Evolutionary conservation across 1,140 invertebrate species (phyloP).

Genomic region (Dendrolimus kikuchii): DNA sequence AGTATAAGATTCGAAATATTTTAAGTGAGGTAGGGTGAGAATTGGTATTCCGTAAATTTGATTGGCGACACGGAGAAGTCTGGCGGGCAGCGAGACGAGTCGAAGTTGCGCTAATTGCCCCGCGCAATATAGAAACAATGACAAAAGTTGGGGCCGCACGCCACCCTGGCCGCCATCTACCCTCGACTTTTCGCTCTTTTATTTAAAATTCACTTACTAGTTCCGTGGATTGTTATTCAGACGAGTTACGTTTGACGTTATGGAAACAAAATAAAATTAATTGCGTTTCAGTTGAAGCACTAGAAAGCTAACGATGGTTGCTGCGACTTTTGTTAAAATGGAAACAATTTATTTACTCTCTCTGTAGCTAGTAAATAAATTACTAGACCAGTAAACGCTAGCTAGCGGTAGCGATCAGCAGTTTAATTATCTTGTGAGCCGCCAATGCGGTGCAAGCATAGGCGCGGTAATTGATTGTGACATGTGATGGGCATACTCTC

Average conservation of each 20-base stretch:
- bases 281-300: slow-evolving; percentile 51
- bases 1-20: too few relatives aligned
- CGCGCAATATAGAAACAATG: slow-evolving; percentile 69
- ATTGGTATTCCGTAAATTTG: slow-evolving; percentile 51
- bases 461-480: slow-evolving; percentile 62
- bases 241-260: slow-evolving; percentile 48
- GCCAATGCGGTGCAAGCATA: slow-evolving; percentile 21
- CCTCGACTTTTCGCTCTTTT: slow-evolving; percentile 57
- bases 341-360: slow-evolving; percentile 3
- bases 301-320: slow-evolving; percentile 38
- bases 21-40: slow-evolving; percentile 22
- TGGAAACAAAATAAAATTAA: slow-evolving; percentile 60
- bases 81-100: slow-evolving; percentile 30
- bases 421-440: slow-evolving; percentile 37
- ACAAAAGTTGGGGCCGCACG: slow-evolving; percentile 52
- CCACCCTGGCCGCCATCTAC: slow-evolving; percentile 31
- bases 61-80: slow-evolving; percentile 39
- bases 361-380: slow-evolving; percentile 1
- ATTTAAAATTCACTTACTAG: slow-evolving; percentile 68
- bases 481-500: slow-evolving; percentile 59
- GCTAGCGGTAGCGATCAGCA: slow-evolving; percentile 25
- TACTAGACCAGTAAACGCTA: slow-evolving; percentile 5
- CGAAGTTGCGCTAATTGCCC: slow-evolving; percentile 62
- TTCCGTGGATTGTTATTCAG: slow-evolving; percentile 61
- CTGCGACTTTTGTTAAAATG: slow-evolving; percentile 4